A percentile compares a stretch with the other conserved stretches of the same genome.
Evolutionary conservation across 1,140 invertebrate species (phyloP).

Genomic region (Aphelenchoides besseyi): DNA sequence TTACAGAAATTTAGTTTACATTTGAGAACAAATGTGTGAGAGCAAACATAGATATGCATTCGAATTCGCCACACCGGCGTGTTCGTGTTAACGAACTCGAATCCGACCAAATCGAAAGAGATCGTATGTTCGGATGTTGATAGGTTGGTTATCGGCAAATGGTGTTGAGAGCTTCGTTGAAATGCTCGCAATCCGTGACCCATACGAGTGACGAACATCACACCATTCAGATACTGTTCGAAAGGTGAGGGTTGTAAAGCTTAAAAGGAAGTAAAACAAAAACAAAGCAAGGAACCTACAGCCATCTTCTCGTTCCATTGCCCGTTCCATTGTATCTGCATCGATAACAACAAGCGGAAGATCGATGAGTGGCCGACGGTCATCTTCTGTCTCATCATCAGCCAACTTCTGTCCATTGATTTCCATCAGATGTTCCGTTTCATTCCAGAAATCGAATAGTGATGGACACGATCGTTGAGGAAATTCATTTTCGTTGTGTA

Average conservation of each 20-base stretch:
- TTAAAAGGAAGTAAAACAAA: too few species aligned
- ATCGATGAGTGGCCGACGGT: neutral
- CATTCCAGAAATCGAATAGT: neutral
- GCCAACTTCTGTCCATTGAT: neutral
- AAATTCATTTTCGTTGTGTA: too few species aligned
- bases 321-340: neutral
- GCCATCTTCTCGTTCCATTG: neutral
- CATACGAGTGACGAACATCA: neutral
- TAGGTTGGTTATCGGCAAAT: neutral
- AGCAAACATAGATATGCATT: neutral
- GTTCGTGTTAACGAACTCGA: too few species aligned
- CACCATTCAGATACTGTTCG: neutral
- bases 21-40: neutral
- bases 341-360: neutral
- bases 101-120: neutral
- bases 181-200: neutral
- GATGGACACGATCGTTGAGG: neutral
- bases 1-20: neutral
- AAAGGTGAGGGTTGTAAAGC: neutral
- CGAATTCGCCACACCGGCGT: neutral
- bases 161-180: neutral
- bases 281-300: too few species aligned
- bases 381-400: neutral
- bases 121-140: neutral
- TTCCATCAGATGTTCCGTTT: neutral